Evolutionary conservation across 2,888 invertebrate species (phyloP), one percentile per base, ranked within the genome.

Genomic region (Sepioteuthis lessoniana): DNA sequence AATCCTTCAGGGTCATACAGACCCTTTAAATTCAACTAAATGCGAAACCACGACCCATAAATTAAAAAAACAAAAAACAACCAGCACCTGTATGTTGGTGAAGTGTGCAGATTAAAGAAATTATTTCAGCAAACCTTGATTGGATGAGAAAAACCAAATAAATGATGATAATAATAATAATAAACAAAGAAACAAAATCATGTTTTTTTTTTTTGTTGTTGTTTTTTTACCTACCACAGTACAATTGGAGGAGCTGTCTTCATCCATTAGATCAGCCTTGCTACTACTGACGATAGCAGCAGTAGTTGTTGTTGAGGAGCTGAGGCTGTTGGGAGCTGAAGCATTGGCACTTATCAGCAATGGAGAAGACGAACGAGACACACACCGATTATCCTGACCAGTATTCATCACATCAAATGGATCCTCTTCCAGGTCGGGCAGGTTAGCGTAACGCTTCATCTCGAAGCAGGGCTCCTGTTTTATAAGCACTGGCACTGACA

Each of bases 381-480:
- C 76, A n/a, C 76, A 76, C 10, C 76, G 76, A 35, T 19, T 76
- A 35, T 76, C 35, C 76, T 76, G 76, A 21, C 76, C 76, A 16
- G n/a, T 16, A 76, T 76, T 76, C 76, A 76, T 76, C n/a, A 76
- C 76, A 35, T n/a, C n/a, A 19, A 76, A 76, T 76, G 76, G n/a
- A 35, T 76, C 76, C n/a, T 76, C 76, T 76, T 76, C 76, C 76
- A 76, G 76, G n/a, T 76, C 76, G n/a, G 76, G 76, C 76, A 76
- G 76, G 76, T 76, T 76, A 13, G 76, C 76, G n/a, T 76, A 35
- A n/a, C 76, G 76, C 35, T 76, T 76, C 76, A 76, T 76, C 76
- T 76, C 76, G n/a, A n/a, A 55, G 55, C 55, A 55, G 4, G 55
- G 55, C 55, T 55, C 55, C 25, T 21, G 55, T 55, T 55, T 55